phyloP scores from a whole-genome alignment of 1,140 invertebrate genomes.

The Ladona fulva region DNA sequence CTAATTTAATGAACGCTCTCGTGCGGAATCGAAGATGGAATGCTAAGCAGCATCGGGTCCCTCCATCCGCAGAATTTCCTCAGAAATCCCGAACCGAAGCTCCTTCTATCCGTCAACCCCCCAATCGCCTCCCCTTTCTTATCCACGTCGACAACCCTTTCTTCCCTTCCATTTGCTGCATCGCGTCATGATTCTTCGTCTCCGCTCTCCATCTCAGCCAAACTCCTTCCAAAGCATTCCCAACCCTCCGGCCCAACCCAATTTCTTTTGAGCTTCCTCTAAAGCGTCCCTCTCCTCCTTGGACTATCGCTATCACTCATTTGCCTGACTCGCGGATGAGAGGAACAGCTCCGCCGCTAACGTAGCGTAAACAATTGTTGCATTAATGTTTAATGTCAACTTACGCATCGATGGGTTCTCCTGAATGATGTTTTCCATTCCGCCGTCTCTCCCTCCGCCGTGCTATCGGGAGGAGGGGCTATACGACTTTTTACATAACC shows the following conservation, averaged over 20 bases:
- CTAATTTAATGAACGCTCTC: constrained; percentile 18
- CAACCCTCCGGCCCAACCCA: not conserved
- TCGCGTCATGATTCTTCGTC: not conserved
- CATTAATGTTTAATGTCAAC: no score
- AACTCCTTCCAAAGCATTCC: no score
- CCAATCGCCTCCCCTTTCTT: not conserved
- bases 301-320: not conserved
- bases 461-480: no score
- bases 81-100: not conserved
- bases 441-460: no score
- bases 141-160: not conserved
- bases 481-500: no score
- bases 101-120: not conserved
- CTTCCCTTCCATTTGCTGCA: not conserved
- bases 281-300: not conserved
- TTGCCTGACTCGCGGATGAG: no score
- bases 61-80: not conserved
- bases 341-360: no score
- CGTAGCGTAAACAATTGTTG: no score
- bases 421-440: no score
- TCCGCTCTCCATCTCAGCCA: not conserved
- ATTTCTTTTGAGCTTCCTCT: not conserved
- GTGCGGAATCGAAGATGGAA: constrained; percentile 19
- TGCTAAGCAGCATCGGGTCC: constrained; percentile 12
- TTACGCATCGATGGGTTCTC: no score